A percentile compares a stretch with the other conserved stretches of the same genome.
Conservation (phyloP, 2,797 vertebrate genomes). For the Columba guinea region DNA sequence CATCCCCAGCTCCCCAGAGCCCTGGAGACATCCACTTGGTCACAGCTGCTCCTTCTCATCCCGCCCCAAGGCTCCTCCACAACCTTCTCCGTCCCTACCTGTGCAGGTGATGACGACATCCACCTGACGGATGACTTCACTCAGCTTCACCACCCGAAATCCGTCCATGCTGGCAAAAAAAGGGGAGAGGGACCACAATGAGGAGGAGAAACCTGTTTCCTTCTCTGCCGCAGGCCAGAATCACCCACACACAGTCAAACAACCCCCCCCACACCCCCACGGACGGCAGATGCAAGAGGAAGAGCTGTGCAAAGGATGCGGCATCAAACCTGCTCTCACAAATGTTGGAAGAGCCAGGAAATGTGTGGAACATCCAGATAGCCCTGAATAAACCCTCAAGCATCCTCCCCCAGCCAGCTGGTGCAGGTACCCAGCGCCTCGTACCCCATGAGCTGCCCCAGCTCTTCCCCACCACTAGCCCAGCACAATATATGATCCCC, state of each 20-base stretch:
- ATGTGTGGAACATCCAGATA: neutral
- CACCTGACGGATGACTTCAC: constrained; percentile 96
- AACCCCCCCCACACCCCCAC: neutral
- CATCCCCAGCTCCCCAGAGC: neutral
- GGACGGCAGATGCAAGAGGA: fast-evolving
- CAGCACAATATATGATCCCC: neutral
- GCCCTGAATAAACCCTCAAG: neutral
- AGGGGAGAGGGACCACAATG: neutral
- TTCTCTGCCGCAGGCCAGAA: neutral
- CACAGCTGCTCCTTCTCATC: neutral
- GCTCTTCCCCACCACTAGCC: neutral
- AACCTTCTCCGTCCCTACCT: constrained; percentile 76
- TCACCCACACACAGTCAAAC: neutral
- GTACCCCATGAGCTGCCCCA: neutral
- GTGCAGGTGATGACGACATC: constrained; percentile 99
- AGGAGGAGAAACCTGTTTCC: neutral
- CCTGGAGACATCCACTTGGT: neutral
- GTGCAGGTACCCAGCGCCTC: neutral
- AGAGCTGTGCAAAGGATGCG: neutral
- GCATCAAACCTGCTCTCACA: neutral
- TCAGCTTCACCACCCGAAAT: constrained; percentile 97
- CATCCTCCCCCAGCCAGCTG: neutral
- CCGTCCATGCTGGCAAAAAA: constrained; percentile 92
- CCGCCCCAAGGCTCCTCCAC: neutral
- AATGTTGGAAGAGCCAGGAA: neutral